These are phyloP conservation scores for Leptonema lineaticorne DNA, from an alignment of 1,140 invertebrate genomes.

Conservation along the genomic window DNA sequence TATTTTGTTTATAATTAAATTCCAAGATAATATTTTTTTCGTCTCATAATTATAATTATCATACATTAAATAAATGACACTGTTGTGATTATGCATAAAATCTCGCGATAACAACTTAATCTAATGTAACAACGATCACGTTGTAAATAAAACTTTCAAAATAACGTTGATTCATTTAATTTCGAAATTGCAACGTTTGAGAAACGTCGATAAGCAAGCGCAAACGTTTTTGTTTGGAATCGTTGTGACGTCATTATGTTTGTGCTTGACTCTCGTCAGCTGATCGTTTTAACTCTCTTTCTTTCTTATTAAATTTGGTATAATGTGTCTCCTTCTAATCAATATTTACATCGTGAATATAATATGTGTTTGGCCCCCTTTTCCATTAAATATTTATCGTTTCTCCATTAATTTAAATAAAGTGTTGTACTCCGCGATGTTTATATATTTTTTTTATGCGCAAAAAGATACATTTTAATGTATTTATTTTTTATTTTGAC, in stretches of 20 bases:
- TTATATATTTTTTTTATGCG: background rate
- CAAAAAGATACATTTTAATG: too few relatives aligned
- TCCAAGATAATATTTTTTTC: too few relatives aligned
- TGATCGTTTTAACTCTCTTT: conserved; percentile 15
- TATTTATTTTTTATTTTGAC: too few relatives aligned
- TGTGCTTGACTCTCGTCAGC: background rate
- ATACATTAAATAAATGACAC: too few relatives aligned
- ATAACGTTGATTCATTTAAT: too few relatives aligned
- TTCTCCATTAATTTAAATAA: background rate
- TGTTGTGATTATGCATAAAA: too few relatives aligned
- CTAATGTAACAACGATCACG: too few relatives aligned
- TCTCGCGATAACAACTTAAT: too few relatives aligned
- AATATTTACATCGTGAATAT: background rate
- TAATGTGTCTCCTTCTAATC: background rate
- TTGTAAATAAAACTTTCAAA: too few relatives aligned
- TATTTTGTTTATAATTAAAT: too few relatives aligned
- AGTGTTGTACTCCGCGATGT: background rate
- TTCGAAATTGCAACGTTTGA: background rate
- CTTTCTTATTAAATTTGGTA: background rate
- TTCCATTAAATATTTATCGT: background rate
- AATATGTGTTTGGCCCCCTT: background rate
- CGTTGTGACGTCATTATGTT: conserved; percentile 6
- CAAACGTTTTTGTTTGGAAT: conserved; percentile 18
- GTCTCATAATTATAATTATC: too few relatives aligned
- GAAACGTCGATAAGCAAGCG: background rate